A percentile compares a stretch with the other conserved stretches of the same genome.
phyloP scores from a whole-genome alignment of 1,140 invertebrate species.

The Ceratitis capitata region DNA sequence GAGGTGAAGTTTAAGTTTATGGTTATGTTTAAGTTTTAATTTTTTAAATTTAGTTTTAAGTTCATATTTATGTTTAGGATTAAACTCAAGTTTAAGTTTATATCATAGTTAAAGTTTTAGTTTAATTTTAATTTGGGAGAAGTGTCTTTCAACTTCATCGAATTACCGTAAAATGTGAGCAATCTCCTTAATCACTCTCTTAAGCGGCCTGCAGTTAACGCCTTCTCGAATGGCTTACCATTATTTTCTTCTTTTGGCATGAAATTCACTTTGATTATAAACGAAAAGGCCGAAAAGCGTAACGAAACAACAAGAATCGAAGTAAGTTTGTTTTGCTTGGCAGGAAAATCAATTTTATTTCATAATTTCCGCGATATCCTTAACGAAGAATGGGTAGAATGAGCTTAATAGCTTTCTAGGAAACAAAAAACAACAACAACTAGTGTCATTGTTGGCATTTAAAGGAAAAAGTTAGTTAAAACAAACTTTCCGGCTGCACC shows the following conservation, averaged over 20 bases:
- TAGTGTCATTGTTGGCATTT: not conserved
- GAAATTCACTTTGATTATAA: not conserved
- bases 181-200: too few relatives aligned
- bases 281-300: not conserved
- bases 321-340: not conserved
- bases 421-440: not conserved
- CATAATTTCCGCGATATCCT: slow-evolving; percentile 36
- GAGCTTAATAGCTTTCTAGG: too few relatives aligned
- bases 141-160: too few relatives aligned
- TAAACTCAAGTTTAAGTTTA: too few relatives aligned
- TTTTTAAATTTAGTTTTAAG: too few relatives aligned
- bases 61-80: too few relatives aligned
- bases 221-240: not conserved
- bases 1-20: too few relatives aligned
- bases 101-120: too few relatives aligned
- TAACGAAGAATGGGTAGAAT: not conserved
- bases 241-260: slow-evolving; percentile 28
- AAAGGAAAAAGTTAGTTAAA: slow-evolving; percentile 14
- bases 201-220: too few relatives aligned
- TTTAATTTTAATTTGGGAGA: too few relatives aligned
- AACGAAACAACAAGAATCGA: not conserved
- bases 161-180: too few relatives aligned
- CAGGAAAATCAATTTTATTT: slow-evolving; percentile 28
- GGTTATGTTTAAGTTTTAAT: too few relatives aligned
- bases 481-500: slow-evolving; percentile 4